Conservation (phyloP, 2,888 invertebrate genomes). For the Abrostola triplasia region DNA sequence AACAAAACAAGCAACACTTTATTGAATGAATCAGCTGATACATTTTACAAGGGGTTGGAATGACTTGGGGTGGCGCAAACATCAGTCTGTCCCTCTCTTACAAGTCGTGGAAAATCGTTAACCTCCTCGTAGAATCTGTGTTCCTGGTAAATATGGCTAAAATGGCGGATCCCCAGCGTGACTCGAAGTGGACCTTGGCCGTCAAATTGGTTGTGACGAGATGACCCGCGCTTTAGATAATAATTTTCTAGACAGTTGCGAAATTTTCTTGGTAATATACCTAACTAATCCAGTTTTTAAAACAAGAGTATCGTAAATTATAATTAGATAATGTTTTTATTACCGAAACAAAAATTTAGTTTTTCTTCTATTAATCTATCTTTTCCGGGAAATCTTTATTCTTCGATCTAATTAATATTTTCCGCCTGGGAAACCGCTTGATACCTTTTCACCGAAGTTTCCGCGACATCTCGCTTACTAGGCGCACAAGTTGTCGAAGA, state of each 20-base stretch:
- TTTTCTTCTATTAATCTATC: not conserved
- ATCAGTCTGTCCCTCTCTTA: slow-evolving; percentile 31
- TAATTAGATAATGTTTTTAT: too few relatives aligned
- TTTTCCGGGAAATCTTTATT: not conserved
- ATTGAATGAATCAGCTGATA: slow-evolving; percentile 43
- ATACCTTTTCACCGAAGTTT: slow-evolving; percentile 72
- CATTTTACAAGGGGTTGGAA: slow-evolving; percentile 28
- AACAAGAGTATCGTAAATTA: too few relatives aligned
- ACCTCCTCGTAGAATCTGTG: slow-evolving; percentile 60
- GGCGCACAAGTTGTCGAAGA: slow-evolving; percentile 55
- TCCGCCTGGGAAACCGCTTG: slow-evolving; percentile 58
- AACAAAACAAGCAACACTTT: not conserved
- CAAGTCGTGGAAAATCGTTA: slow-evolving; percentile 59
- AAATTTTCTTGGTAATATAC: too few relatives aligned
- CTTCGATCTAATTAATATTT: slow-evolving; percentile 3
- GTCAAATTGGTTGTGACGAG: not conserved
- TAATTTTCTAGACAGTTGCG: not conserved
- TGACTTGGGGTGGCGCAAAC: slow-evolving; percentile 13
- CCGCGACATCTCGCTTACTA: slow-evolving; percentile 74
- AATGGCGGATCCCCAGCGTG: slow-evolving; percentile 76
- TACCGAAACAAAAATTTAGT: not conserved
- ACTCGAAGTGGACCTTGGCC: slow-evolving; percentile 20
- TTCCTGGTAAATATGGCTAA: slow-evolving; percentile 72
- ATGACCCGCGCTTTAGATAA: slow-evolving; percentile 1
- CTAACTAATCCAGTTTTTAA: too few relatives aligned